phyloP scores from a whole-genome alignment of 2,113 vertebrate genomes.

The Melanostigma gelatinosum region DNA sequence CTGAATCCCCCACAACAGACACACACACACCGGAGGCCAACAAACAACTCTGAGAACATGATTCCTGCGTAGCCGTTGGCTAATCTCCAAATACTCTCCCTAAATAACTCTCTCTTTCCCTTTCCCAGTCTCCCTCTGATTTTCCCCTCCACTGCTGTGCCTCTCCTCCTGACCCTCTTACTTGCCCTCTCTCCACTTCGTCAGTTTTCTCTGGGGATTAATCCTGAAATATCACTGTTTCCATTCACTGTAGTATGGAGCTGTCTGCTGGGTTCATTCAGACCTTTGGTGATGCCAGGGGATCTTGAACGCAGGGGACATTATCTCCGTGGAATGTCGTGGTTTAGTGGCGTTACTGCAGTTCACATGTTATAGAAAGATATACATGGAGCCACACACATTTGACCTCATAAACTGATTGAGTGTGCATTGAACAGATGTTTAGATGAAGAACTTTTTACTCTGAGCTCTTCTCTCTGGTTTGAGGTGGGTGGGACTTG shows the following conservation, averaged over 20 bases:
- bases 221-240: constrained; percentile 74
- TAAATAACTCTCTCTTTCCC: constrained; percentile 76
- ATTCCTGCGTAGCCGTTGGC: constrained; percentile 74
- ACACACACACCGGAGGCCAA: constrained; percentile 16
- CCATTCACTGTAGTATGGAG: constrained; percentile 63
- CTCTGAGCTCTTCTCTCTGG: neutral
- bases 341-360: constrained; percentile 1
- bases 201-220: constrained; percentile 75
- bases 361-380: constrained; percentile 8
- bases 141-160: constrained; percentile 51
- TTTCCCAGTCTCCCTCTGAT: constrained; percentile 66
- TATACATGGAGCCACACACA: neutral
- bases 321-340: neutral
- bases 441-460: neutral
- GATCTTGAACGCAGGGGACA: neutral
- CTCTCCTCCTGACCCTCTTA: constrained; percentile 67
- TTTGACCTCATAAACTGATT: neutral
- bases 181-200: constrained; percentile 64
- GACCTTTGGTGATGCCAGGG: constrained; percentile 9
- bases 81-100: constrained; percentile 77
- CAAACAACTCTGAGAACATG: constrained; percentile 74
- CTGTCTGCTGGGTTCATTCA: constrained; percentile 53
- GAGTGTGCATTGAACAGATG: neutral
- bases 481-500: neutral
- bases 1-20: constrained; percentile 17